These are phyloP conservation scores for Ichneumoninae sp. DNA, from an alignment of 2,888 invertebrate genomes.

Conservation along the genomic window DNA sequence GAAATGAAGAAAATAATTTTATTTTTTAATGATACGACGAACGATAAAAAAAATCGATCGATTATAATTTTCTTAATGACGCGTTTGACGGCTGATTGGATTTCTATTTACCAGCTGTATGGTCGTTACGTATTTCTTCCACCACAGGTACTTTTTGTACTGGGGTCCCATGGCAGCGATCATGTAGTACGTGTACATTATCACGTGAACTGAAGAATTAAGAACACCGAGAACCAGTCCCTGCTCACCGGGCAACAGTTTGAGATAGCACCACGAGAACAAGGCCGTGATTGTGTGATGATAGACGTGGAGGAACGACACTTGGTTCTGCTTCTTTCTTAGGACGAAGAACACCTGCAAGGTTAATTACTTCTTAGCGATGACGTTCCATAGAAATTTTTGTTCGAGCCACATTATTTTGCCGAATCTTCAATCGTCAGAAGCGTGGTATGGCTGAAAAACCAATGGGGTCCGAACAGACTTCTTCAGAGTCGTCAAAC, in stretches of 20 bases:
- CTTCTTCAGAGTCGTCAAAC: no score
- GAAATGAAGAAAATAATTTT: constrained; percentile 58
- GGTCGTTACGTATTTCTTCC: constrained; percentile 93
- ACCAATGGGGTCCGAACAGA: no score
- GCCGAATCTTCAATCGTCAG: no score
- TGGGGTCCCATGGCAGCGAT: constrained; percentile 91
- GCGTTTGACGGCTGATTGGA: background rate
- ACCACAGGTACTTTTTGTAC: constrained; percentile 91
- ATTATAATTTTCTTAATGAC: background rate
- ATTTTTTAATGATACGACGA: constrained; percentile 14
- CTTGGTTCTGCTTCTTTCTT: constrained; percentile 86
- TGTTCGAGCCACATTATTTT: no score
- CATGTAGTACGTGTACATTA: constrained; percentile 94
- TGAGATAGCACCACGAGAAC: constrained; percentile 84
- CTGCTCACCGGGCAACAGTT: constrained; percentile 88
- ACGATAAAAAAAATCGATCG: background rate
- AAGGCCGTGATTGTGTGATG: constrained; percentile 85
- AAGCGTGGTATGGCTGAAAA: no score
- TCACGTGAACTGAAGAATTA: constrained; percentile 91
- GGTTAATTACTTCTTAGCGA: background rate
- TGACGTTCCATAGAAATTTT: background rate
- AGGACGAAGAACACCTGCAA: constrained; percentile 86
- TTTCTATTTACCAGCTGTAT: constrained; percentile 89
- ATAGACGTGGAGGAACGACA: constrained; percentile 87
- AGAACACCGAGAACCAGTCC: constrained; percentile 89